These are phyloP conservation scores for Tillus elongatus DNA, from an alignment of 2,888 invertebrate species.

Conservation along the genomic window DNA sequence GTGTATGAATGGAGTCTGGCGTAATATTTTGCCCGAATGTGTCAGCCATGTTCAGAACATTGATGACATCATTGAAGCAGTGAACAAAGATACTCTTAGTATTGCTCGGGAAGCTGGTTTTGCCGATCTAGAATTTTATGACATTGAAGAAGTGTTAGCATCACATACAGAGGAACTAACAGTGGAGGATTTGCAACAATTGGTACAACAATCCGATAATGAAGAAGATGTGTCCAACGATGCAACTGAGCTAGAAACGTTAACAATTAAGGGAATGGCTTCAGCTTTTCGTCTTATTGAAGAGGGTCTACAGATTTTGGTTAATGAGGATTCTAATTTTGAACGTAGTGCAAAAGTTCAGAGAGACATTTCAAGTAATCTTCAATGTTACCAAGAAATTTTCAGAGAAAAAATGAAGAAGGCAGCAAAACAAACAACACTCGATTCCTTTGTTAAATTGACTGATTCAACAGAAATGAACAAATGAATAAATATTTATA, in stretches of 20 bases:
- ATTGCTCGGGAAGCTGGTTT: slow-evolving; percentile 24
- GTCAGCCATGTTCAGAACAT: too few species aligned
- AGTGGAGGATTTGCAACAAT: too few species aligned
- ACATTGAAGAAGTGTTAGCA: too few species aligned
- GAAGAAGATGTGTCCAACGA: slow-evolving; percentile 17
- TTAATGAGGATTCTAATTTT: slow-evolving; percentile 20
- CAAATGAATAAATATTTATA: too few species aligned
- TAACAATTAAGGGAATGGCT: slow-evolving; percentile 20
- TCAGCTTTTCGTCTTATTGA: slow-evolving; percentile 20
- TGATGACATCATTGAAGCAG: slow-evolving; percentile 23
- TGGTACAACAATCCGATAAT: too few species aligned
- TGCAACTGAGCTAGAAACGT: too few species aligned
- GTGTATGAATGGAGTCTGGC: too few species aligned
- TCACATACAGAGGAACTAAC: too few species aligned
- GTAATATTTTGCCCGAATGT: too few species aligned
- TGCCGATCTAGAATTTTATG: too few species aligned
- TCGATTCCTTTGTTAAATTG: slow-evolving; percentile 20
- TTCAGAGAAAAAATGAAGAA: slow-evolving; percentile 20
- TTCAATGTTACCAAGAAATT: slow-evolving; percentile 22
- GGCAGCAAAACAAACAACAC: slow-evolving; percentile 19
- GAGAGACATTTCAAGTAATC: slow-evolving; percentile 21
- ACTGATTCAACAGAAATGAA: too few species aligned
- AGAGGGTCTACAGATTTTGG: slow-evolving; percentile 19
- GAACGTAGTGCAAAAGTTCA: slow-evolving; percentile 20
- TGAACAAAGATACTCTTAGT: slow-evolving; percentile 22